Base-by-base conservation (phyloP, 2,797 vertebrate genomes). In the Cirrhinus molitorella region DNA sequence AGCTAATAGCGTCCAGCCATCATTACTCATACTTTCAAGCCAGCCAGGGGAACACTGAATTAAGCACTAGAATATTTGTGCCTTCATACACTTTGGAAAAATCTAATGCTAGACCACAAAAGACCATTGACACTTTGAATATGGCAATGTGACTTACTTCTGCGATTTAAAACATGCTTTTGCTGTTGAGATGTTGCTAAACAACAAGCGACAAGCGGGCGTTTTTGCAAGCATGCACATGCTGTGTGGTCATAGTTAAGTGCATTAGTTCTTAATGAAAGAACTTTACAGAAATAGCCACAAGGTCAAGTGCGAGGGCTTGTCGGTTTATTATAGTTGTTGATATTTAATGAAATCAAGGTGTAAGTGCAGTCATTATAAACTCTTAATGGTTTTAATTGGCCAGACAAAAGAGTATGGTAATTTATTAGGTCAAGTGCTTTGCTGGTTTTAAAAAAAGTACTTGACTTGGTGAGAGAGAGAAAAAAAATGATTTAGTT, bases 1-100 rank as follows among this genome's bases (percentile, higher is more conserved):
- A 87, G 88, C 86, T 89, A 74, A 84, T 79, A 85, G 88, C 80
- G 89, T 92, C 89, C 89, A 85, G 34, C 85, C 84, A 51, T 84
- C 87, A 87, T 91, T 87, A 92, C 90, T 94, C 82, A 92, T 92
- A 90, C 89, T 71, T 85, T 81, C 70, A 81, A 28, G 21, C 66
- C 63, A 37, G 83, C 89, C 89, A 88, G 82, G 84, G 88, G 86
- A 84, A 90, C 83, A 72, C 90, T 88, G 91, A 91, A 93, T 92
- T 90, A 91, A 91, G 91, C 86, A 83, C 86, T 86, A 86, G 77
- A 85, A 90, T 91, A 89, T 91, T 88, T 91, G 89, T 74, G 87
- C 90, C 88, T 90, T 89, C 14, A n/a, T 49, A 63, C 21, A 47
- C 40, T 57, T 40, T n/a, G 72, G 13, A 40, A 57, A 59, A 70